phyloP scores from a whole-genome alignment of 2,888 invertebrate species.

The Timema podura region DNA sequence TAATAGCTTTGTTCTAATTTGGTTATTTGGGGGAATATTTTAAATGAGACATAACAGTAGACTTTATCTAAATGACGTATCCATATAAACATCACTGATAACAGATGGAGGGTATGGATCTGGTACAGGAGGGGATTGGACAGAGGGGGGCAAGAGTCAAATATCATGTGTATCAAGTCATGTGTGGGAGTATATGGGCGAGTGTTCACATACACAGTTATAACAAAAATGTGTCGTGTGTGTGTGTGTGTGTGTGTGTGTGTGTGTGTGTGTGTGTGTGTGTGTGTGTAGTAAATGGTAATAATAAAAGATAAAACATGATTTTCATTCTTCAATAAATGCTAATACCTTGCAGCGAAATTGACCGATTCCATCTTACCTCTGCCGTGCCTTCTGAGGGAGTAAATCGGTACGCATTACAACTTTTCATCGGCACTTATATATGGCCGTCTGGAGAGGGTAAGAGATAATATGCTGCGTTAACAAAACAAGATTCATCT shows the following conservation, averaged over 20 bases:
- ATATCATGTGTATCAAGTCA: too few relatives aligned
- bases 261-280: conserved; percentile 11
- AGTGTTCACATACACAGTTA: too few relatives aligned
- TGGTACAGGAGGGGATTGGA: too few relatives aligned
- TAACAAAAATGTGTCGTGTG: background rate
- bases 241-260: background rate
- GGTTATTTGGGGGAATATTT: too few relatives aligned
- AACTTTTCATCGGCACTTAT: conserved; percentile 35
- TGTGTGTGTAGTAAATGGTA: background rate
- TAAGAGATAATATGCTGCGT: conserved; percentile 33
- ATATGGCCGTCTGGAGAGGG: conserved; percentile 35
- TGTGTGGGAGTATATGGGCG: too few relatives aligned
- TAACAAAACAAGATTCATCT: conserved; percentile 30
- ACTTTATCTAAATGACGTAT: too few relatives aligned
- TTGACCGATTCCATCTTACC: conserved; percentile 32
- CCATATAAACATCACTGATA: too few relatives aligned
- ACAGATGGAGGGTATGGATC: too few relatives aligned
- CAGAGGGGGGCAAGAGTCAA: too few relatives aligned
- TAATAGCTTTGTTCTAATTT: too few relatives aligned
- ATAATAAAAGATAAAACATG: too few relatives aligned
- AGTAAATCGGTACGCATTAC: conserved; percentile 31
- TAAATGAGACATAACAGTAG: too few relatives aligned
- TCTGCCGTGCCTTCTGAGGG: conserved; percentile 30
- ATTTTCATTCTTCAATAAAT: conserved; percentile 30
- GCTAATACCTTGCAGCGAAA: conserved; percentile 33